Evolutionary conservation across 2,113 vertebrate genomes (phyloP), one percentile per base, ranked within the genome.

Genomic region (Hemichromis elongatus): DNA sequence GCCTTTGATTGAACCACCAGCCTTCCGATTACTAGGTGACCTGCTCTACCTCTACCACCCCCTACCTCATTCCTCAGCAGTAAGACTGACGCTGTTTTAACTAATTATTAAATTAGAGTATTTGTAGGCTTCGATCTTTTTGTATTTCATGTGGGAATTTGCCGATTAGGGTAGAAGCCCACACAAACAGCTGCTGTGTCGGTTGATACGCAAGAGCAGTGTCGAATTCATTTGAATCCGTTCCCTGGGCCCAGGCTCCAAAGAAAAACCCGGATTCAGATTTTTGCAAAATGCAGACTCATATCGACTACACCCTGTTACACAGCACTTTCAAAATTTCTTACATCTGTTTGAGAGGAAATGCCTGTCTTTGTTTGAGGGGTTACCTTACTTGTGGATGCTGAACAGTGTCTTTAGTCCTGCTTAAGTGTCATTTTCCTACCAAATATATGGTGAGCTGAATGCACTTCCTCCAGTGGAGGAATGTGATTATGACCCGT

Each of bases 1-100:
- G 59, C 19, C 33, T 37, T n/a, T 63, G 59, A 63, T 63, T 63
- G 59, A 63, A 63, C 59, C 30, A 37, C 30, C 59, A 63, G 59
- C 35, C 18, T 63, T 63, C 19, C 35, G 33, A 37, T 0, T 37
- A 63, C 12, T 63, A n/a, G 59, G 59, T 63, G 59, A 37, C 33
- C 19, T 63, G 33, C 33, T 63, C 18, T 63, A 35, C 0, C 30
- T 63, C 59, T n/a, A 13, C 33, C 59, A 63, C 30, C n/a, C 30
- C 59, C 18, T 6, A 33, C 6, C 33, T n/a, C 59, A 35, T 7
- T 21, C 59, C 63, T 45, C 0, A 0, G 37, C 63, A 16, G 10
- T 0, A 24, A 16, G 37, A 42, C 63, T 45, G 63, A 0, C 6
- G 42, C 26, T 45, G 37, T 26, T 68, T 68, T 68, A 68, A 68